A percentile compares a stretch with the other conserved stretches of the same genome.
These are phyloP conservation scores for Caenorhabditis japonica DNA, from an alignment of 2,888 invertebrate species.

Conservation along the genomic window DNA sequence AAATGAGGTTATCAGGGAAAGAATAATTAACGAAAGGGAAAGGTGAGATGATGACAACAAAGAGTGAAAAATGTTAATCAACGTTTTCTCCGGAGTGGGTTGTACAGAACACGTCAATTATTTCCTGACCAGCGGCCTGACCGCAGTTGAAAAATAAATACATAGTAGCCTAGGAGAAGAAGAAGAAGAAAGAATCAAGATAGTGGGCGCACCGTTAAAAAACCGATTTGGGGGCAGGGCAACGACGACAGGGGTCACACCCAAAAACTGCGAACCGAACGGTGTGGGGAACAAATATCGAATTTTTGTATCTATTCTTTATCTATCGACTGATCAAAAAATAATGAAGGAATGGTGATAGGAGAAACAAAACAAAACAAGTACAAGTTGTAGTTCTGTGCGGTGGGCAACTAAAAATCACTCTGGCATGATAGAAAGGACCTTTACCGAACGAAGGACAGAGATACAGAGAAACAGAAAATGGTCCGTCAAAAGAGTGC, in stretches of 20 bases:
- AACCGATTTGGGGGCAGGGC: slow-evolving; percentile 27
- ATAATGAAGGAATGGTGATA: too few relatives aligned
- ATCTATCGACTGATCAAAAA: background rate
- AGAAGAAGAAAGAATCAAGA: slow-evolving; percentile 15
- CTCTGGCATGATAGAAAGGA: too few relatives aligned
- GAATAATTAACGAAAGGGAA: slow-evolving; percentile 33
- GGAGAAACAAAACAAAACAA: too few relatives aligned
- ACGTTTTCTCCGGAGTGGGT: slow-evolving; percentile 29
- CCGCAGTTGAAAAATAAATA: background rate
- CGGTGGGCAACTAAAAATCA: too few relatives aligned
- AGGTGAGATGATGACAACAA: slow-evolving; percentile 38
- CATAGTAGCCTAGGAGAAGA: too few relatives aligned
- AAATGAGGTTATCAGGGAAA: slow-evolving; percentile 50
- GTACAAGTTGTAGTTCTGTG: too few relatives aligned
- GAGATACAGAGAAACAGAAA: slow-evolving; percentile 1
- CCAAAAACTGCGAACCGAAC: background rate
- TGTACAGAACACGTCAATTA: too few relatives aligned
- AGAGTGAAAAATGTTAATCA: slow-evolving; percentile 39
- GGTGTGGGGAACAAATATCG: slow-evolving; percentile 7
- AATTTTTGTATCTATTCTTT: slow-evolving; percentile 1
- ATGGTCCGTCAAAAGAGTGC: slow-evolving; percentile 5
- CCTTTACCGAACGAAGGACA: too few relatives aligned
- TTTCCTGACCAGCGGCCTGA: too few relatives aligned
- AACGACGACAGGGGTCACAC: background rate
- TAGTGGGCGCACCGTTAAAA: slow-evolving; percentile 5